A percentile compares a stretch with the other conserved stretches of the same genome.
Conservation (phyloP, 2,113 vertebrate species). For the Phalacrocorax carbo region DNA sequence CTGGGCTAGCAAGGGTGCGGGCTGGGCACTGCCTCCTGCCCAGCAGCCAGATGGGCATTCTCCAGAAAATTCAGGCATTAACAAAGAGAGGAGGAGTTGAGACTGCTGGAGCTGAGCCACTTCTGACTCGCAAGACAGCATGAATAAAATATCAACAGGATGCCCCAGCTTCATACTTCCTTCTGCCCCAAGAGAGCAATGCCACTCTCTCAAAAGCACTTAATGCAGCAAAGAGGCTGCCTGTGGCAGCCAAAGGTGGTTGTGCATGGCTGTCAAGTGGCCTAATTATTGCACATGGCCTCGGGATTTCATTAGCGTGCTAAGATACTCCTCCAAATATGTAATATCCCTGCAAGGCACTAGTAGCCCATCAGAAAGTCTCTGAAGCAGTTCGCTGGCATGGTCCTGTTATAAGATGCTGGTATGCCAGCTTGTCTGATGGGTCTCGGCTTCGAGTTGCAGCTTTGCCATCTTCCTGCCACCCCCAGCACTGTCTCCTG, state of each 20-base stretch:
- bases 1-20: background rate
- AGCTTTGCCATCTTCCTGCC: background rate
- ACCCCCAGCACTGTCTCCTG: background rate
- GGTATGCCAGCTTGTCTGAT: background rate
- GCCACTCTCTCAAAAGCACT: background rate
- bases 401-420: background rate
- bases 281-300: background rate
- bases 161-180: background rate
- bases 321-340: background rate
- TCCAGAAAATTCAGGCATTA: background rate
- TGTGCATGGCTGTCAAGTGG: background rate
- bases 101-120: background rate
- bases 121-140: background rate
- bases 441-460: background rate
- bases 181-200: background rate
- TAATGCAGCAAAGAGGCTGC: background rate
- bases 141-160: background rate
- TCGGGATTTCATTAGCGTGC: background rate
- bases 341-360: background rate
- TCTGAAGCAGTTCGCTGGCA: background rate
- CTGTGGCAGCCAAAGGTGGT: background rate
- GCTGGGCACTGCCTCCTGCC: background rate
- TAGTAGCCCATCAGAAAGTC: background rate
- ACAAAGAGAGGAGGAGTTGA: background rate
- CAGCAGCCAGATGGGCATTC: background rate